A percentile compares a stretch with the other conserved stretches of the same genome.
Conservation (phyloP, 1,140 invertebrate species). For the Bombyx mori region ASM3026992v2 NC_085109.1:9303001-9303500, state of each 20-base stretch:
- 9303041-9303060: too few relatives aligned
- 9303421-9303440: slow-evolving; percentile 5
- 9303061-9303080: too few relatives aligned
- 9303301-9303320: slow-evolving; percentile 1
- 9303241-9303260: slow-evolving; percentile 41
- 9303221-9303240: slow-evolving; percentile 19
- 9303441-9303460: neutral
- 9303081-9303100: too few relatives aligned
- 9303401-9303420: neutral
- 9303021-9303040: too few relatives aligned
- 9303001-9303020: too few relatives aligned
- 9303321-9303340: slow-evolving; percentile 18
- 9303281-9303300: slow-evolving; percentile 18
- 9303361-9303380: neutral
- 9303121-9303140: too few relatives aligned
- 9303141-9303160: too few relatives aligned
- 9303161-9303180: slow-evolving; percentile 14
- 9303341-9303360: slow-evolving; percentile 1
- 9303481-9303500: slow-evolving; percentile 18
- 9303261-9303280: slow-evolving; percentile 43
- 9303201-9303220: slow-evolving; percentile 40
- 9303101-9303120: too few relatives aligned
- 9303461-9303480: slow-evolving; percentile 2
- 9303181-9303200: slow-evolving; percentile 37
- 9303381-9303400: neutral